Percentiles rank a stretch among this genome's conserved stretches.
These are phyloP conservation scores for Polyergus mexicanus DNA, from an alignment of 1,140 invertebrate genomes.

Conservation along the genomic window DNA sequence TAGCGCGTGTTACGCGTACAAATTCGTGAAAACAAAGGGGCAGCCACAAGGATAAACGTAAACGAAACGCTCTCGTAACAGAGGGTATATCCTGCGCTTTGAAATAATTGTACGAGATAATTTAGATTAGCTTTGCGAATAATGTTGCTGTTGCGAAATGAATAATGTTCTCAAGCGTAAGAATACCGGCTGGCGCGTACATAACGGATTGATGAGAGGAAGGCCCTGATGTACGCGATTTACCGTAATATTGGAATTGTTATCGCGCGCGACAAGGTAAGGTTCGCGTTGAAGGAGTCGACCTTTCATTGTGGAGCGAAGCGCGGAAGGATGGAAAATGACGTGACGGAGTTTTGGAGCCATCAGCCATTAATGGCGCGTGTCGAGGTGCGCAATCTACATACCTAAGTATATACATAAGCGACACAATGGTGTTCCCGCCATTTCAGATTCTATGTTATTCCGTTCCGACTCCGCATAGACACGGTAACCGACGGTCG, in stretches of 20 bases:
- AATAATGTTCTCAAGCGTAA: neutral
- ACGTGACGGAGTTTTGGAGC: constrained; percentile 46
- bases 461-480: constrained; percentile 16
- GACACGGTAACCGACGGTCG: neutral
- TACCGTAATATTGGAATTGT: constrained; percentile 26
- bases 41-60: neutral
- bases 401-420: constrained; percentile 75
- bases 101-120: neutral
- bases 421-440: constrained; percentile 53
- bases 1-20: neutral
- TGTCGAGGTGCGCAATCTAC: constrained; percentile 75
- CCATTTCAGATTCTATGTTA: constrained; percentile 68
- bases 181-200: neutral
- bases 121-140: neutral
- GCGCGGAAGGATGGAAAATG: constrained; percentile 40
- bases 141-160: neutral
- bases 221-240: neutral
- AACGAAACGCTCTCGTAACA: neutral
- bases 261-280: constrained; percentile 10
- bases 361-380: constrained; percentile 78
- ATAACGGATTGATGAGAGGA: neutral
- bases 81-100: neutral
- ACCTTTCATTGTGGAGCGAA: constrained; percentile 6
- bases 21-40: neutral
- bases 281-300: constrained; percentile 13